Evolutionary conservation across 2,113 vertebrate genomes (phyloP).

Genomic region (Smithornis capensis): DNA sequence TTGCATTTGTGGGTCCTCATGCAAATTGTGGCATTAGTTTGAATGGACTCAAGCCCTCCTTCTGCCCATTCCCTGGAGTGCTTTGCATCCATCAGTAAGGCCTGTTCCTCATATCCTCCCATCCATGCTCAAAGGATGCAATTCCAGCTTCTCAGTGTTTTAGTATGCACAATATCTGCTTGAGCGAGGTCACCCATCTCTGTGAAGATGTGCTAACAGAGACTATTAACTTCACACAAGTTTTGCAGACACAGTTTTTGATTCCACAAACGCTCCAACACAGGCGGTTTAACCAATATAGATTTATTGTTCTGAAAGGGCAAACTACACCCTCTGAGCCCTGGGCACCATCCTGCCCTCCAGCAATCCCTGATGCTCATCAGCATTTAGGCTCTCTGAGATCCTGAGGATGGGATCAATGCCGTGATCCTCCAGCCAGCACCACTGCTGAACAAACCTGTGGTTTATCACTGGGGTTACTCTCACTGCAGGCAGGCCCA

Average conservation of each 20-base stretch:
- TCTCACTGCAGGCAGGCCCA: not conserved
- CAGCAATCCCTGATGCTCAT: constrained; percentile 62
- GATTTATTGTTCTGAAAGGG: constrained; percentile 53
- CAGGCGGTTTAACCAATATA: constrained; percentile 39
- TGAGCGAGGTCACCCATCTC: not conserved
- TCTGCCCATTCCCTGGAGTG: not conserved
- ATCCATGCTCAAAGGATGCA: not conserved
- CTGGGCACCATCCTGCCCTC: constrained; percentile 35
- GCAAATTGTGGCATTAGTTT: not conserved
- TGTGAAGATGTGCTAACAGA: not conserved
- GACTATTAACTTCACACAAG: constrained; percentile 6
- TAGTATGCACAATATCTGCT: not conserved
- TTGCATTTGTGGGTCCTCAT: not conserved
- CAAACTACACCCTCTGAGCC: not conserved
- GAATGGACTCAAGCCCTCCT: not conserved
- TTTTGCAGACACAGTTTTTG: not conserved
- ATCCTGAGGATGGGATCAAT: not conserved
- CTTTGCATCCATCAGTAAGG: not conserved
- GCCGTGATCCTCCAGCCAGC: not conserved
- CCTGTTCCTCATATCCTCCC: not conserved
- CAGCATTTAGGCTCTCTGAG: constrained; percentile 19
- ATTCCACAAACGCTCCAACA: not conserved
- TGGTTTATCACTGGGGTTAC: not conserved
- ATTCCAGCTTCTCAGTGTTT: not conserved
- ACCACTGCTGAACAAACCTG: not conserved